A percentile compares a stretch with the other conserved stretches of the same genome.
phyloP scores from a whole-genome alignment of 2,113 vertebrate species.

The Willisornis vidua region DNA sequence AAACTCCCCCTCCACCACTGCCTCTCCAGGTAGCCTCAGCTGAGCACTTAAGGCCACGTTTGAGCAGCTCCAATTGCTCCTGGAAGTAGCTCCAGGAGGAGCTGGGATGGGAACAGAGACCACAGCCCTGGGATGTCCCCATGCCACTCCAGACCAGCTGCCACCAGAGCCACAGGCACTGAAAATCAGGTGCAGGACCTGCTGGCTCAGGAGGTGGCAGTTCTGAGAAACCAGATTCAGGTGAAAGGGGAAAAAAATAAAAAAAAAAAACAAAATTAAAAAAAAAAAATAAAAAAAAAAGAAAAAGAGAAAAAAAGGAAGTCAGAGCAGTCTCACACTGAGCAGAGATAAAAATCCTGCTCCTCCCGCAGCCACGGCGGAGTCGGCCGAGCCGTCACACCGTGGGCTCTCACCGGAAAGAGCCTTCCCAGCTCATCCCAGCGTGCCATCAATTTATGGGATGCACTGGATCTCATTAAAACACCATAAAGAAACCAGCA shows the following conservation, averaged over 20 bases:
- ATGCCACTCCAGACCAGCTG: background rate
- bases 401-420: background rate
- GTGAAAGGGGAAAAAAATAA: background rate
- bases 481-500: background rate
- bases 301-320: background rate
- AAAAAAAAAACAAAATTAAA: background rate
- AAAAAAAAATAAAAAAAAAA: background rate
- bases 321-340: constrained; percentile 9
- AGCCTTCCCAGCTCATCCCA: background rate
- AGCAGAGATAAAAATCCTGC: constrained; percentile 51
- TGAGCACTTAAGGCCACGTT: accelerated
- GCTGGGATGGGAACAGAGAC: background rate
- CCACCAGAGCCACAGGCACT: background rate
- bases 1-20: background rate
- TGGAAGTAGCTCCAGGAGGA: background rate
- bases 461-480: constrained; percentile 49
- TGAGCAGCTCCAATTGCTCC: background rate
- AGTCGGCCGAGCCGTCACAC: background rate
- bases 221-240: constrained; percentile 51
- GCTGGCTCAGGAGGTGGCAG: background rate
- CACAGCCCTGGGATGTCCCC: accelerated
- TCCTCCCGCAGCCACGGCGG: background rate
- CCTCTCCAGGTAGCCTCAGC: accelerated
- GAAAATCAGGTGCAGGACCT: background rate
- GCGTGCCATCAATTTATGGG: background rate